A percentile compares a stretch with the other conserved stretches of the same genome.
Evolutionary conservation across 2,113 vertebrate species (phyloP).

Genomic region (Trichechus manatus): DNA sequence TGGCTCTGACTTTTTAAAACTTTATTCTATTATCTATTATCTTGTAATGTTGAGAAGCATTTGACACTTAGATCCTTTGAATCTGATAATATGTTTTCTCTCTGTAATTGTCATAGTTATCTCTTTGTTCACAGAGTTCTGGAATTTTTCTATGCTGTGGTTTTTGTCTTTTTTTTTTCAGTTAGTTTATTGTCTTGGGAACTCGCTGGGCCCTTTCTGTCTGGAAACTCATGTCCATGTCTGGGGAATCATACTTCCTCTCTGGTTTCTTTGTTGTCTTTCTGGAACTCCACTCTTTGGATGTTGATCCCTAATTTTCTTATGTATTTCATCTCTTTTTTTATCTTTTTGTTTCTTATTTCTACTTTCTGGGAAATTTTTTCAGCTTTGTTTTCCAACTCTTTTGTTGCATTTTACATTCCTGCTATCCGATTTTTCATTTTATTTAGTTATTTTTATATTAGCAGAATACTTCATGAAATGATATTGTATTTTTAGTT

Average conservation of each 20-base stretch:
- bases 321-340: neutral
- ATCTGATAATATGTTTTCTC: neutral
- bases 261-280: neutral
- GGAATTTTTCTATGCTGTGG: neutral
- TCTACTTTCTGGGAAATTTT: neutral
- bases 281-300: neutral
- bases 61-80: neutral
- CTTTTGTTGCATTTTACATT: neutral
- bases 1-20: neutral
- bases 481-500: neutral
- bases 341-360: neutral
- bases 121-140: neutral
- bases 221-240: neutral
- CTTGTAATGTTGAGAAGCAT: neutral
- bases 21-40: neutral
- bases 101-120: constrained; percentile 29
- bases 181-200: neutral
- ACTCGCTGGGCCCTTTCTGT: neutral
- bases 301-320: neutral
- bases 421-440: neutral
- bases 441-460: neutral
- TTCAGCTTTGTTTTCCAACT: neutral
- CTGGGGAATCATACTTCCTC: neutral
- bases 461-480: neutral
- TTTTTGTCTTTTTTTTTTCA: neutral